These are phyloP conservation scores for Saguinus oedipus DNA, from an alignment of 2,797 vertebrate genomes.

Conservation along the genomic window DNA sequence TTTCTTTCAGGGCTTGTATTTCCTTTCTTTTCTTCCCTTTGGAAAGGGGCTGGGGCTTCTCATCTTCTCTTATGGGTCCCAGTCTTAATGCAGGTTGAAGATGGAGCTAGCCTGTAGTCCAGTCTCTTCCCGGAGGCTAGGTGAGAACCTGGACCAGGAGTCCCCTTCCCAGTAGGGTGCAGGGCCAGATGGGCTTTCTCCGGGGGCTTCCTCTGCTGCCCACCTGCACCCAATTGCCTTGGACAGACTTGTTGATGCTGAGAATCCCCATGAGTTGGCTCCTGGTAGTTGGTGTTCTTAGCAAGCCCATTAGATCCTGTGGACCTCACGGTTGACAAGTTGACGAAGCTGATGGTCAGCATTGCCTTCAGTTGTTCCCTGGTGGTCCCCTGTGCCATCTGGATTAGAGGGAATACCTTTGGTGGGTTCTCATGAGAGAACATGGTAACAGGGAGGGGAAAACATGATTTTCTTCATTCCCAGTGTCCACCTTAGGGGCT, in stretches of 20 bases:
- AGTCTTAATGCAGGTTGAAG: background rate
- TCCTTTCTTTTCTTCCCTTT: background rate
- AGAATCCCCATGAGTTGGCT: background rate
- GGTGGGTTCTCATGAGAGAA: too few species aligned
- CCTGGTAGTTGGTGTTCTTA: background rate
- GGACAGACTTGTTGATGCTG: background rate
- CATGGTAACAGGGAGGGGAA: too few species aligned
- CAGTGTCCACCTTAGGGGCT: background rate
- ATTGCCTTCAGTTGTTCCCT: rapidly evolving
- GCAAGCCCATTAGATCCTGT: background rate
- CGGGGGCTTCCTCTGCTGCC: background rate
- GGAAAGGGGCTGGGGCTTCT: background rate
- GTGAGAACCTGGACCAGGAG: background rate
- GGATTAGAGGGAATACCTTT: background rate
- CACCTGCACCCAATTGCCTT: background rate
- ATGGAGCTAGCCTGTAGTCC: background rate
- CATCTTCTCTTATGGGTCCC: background rate
- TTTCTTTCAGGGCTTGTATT: background rate
- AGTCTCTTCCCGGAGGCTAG: background rate
- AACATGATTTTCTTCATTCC: background rate
- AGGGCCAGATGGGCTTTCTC: background rate
- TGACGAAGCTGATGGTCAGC: rapidly evolving
- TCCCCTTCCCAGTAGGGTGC: background rate
- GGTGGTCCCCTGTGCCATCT: background rate
- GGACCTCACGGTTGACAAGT: too few species aligned